Base-by-base conservation (phyloP, 1,140 invertebrate genomes). In the Palaemon carinicauda region DNA sequence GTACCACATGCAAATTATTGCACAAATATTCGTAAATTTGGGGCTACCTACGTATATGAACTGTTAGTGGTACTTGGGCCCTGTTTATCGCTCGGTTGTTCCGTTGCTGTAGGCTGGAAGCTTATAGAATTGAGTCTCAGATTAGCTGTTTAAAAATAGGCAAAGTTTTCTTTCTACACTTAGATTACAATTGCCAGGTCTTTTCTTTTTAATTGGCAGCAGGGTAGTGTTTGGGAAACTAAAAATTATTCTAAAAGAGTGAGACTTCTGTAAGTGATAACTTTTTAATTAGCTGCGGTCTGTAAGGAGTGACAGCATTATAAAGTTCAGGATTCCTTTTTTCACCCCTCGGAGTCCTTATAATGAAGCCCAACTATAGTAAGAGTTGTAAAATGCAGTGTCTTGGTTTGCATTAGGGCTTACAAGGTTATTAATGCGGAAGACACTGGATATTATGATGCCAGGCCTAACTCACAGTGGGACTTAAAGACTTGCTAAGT, bases 41-140 rank as follows among this genome's bases (percentile, higher is more conserved):
- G 41, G 41, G 41, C 41, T 41, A 41, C 41, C 41, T 41, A 41
- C 41, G 12, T 41, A 41, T 12, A 41, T 52, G 77, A 80, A 74
- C 73, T 65, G 27, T 69, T 17, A 51, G 41, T 77, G 74, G 83
- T 41, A 54, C 77, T 21, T 33, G 73, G 82, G 29, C 82, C 31
- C n/a, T 81, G 65, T 79, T 41, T 54, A 65, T 81, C 80, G 31
- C 54, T 52, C 56, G 50, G 79, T 80, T 65, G 53, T 78, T 65
- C 79, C 54, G 71, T 80, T 87, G 85, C 79, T 75, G 80, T 78
- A 82, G 85, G 85, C 85, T 87, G 85, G 79, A 87, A 87, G 71
- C 85, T 87, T 87, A 82, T 71, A 81, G 85, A 87, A 87, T 77
- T 86, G 52, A 71, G 24, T 79, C 24, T 24, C 77, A 41, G 50